phyloP scores from a whole-genome alignment of 30 jellyfish, hydroid and myxozoan genomes.

The Mastigias papua region DNA sequence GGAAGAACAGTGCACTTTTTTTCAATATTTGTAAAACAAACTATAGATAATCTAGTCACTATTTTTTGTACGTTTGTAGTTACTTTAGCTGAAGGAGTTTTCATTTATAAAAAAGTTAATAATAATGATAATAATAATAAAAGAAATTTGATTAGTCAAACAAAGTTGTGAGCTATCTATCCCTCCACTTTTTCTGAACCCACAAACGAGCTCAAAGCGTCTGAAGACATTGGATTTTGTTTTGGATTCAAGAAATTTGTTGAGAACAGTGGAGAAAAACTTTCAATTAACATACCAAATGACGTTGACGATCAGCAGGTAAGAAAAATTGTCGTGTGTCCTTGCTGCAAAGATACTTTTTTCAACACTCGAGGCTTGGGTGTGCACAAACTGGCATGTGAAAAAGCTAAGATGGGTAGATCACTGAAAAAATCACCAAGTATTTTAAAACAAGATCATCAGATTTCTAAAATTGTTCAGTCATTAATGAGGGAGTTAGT shows the following conservation, averaged over 20 bases:
- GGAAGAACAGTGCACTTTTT: no score
- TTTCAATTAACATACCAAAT: constrained; percentile 33
- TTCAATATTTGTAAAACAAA: no score
- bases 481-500: not conserved
- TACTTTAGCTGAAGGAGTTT: no score
- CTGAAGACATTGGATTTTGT: constrained; percentile 13
- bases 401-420: not conserved
- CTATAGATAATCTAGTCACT: no score
- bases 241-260: constrained; percentile 39
- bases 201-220: no score
- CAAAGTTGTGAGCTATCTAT: no score
- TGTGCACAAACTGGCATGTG: constrained; percentile 37
- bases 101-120: no score
- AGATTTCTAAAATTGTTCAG: not conserved
- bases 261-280: constrained; percentile 42
- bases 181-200: no score
- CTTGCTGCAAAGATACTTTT: constrained; percentile 42
- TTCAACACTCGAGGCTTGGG: constrained; percentile 64
- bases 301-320: constrained; percentile 35
- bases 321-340: constrained; percentile 27
- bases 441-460: not conserved
- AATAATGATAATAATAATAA: no score
- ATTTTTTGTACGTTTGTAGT: no score
- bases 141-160: no score
- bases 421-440: no score